Evolutionary conservation across 2,113 vertebrate species (phyloP), one percentile per base, ranked within the genome.

Genomic region (Carollia perspicillata): DNA sequence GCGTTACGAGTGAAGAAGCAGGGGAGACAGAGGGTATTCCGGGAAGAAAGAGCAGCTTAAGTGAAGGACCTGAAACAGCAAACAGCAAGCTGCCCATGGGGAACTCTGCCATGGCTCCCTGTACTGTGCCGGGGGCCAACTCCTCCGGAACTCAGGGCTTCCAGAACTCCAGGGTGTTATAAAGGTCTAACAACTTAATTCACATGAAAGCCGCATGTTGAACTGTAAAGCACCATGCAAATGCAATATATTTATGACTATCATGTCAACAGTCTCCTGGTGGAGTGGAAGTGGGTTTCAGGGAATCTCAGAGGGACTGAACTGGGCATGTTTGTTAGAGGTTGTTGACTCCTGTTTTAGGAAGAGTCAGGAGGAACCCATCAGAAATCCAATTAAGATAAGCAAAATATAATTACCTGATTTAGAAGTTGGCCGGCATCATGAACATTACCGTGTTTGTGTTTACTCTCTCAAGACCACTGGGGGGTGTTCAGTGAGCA

Each of bases 381-480:
- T 22, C 28, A 44, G 51, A 84, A 95, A 95, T 60, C 18, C 93
- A 84, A 42, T 80, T 94, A 96, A 94, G 87, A 91, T 11, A 51
- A 93, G 47, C 22, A 89, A 89, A 95, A 80, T 72, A 72, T 85
- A 97, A 94, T 80, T 77, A 53, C 37, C 69, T 89, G 79, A 93
- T 84, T 90, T 84, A 92, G 81, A 92, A 93, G 40, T 55, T 95
- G 66, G 40, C 91, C 84, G 89, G 40, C 66, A 93, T 85, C 23
- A 75, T 26, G 68, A 86, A 69, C 78, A 95, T 37, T 35, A 49
- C 49, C 4, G 3, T 80, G 63, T 47, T 93, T 78, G 69, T 71
- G 33, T 87, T 94, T 55, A 90, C 23, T 95, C 65, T 88, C 20
- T 35, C 40, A 26, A 81, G 63, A 90, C 40, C 69, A 90, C 84